These are phyloP conservation scores for Hoplodrina ambigua DNA, from an alignment of 2,888 invertebrate species.

Conservation along the genomic window DNA sequence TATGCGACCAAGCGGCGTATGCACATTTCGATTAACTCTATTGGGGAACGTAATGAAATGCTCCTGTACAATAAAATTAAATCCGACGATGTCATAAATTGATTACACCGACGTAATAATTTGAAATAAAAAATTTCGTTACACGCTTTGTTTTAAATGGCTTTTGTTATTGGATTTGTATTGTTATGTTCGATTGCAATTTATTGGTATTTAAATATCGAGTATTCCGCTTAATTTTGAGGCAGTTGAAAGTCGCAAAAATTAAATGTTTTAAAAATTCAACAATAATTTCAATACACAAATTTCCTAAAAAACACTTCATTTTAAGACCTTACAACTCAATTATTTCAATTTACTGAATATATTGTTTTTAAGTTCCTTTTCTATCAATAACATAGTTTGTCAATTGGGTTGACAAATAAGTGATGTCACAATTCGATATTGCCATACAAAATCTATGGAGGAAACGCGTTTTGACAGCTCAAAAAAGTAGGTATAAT, in stretches of 20 bases:
- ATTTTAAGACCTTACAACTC: no score
- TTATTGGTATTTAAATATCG: slow-evolving; percentile 20
- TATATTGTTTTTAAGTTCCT: no score
- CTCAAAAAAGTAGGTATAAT: no score
- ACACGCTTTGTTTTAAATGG: slow-evolving; percentile 41
- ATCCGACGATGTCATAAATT: slow-evolving; percentile 67
- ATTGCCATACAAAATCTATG: no score
- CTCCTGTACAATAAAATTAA: slow-evolving; percentile 75
- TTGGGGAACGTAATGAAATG: slow-evolving; percentile 77
- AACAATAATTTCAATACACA: background rate
- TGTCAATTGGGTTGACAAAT: no score
- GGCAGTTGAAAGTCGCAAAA: background rate
- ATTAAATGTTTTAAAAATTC: background rate
- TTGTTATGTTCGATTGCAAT: slow-evolving; percentile 29
- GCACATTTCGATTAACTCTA: slow-evolving; percentile 80
- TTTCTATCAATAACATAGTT: no score
- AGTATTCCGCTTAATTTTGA: slow-evolving; percentile 1
- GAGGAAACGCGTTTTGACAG: no score
- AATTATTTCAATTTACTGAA: no score
- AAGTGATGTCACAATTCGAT: no score
- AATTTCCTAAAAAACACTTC: no score
- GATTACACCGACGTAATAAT: slow-evolving; percentile 68
- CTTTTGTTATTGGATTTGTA: slow-evolving; percentile 38
- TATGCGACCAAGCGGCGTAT: slow-evolving; percentile 68
- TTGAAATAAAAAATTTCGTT: slow-evolving; percentile 61